Evolutionary conservation across 2,113 vertebrate genomes (phyloP).

Genomic region (Anguilla japonica): DNA sequence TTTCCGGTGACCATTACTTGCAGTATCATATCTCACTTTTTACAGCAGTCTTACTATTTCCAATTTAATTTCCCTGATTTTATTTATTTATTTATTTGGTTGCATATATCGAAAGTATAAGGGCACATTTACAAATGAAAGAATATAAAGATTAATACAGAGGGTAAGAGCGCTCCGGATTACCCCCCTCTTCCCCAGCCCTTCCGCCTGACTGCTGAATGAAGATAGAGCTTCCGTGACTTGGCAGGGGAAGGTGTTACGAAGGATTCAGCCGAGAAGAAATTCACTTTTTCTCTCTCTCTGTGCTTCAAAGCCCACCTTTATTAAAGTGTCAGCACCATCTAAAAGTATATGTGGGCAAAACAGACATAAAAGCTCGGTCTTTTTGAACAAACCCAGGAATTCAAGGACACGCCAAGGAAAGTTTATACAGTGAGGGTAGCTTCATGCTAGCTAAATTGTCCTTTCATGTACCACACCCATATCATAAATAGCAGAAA

Average conservation of each 20-base stretch:
- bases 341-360: neutral
- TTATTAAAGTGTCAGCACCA: neutral
- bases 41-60: neutral
- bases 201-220: neutral
- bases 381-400: neutral
- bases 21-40: too few relatives aligned
- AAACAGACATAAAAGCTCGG: neutral
- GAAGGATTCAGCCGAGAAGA: neutral
- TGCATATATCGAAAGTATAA: neutral
- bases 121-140: neutral
- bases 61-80: neutral
- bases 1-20: too few relatives aligned
- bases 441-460: neutral
- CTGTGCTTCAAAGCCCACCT: neutral
- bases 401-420: neutral
- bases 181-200: neutral
- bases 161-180: neutral
- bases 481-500: conserved; percentile 8
- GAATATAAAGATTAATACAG: neutral
- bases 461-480: neutral
- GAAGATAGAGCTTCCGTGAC: neutral
- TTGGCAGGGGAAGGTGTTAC: neutral
- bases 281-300: neutral
- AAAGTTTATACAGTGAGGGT: neutral
- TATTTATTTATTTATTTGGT: neutral